phyloP scores from a whole-genome alignment of 2,888 invertebrate species.

The Heliconius sara region DNA sequence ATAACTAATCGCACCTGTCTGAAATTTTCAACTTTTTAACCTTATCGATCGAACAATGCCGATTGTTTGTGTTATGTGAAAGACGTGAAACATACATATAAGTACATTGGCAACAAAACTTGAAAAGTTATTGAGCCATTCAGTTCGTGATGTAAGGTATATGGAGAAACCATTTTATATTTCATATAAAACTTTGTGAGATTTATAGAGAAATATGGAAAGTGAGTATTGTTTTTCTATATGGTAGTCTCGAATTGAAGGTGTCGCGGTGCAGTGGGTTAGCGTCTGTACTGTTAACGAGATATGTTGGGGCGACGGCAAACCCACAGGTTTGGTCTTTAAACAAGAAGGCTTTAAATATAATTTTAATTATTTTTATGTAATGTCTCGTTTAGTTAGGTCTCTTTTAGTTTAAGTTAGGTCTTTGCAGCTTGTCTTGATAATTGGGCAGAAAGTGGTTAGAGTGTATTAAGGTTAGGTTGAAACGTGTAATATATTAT shows the following conservation, averaged over 20 bases:
- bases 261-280: no score
- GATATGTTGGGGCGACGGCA: no score
- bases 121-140: constrained; percentile 41
- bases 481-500: no score
- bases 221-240: constrained; percentile 27
- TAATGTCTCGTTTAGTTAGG: no score
- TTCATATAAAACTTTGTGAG: neutral
- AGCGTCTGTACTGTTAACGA: no score
- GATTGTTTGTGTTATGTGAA: constrained; percentile 65
- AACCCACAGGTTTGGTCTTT: no score
- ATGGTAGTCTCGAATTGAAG: neutral
- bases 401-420: no score
- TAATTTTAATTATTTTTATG: neutral
- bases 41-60: constrained; percentile 74
- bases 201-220: constrained; percentile 23
- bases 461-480: no score
- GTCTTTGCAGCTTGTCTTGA: no score
- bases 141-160: constrained; percentile 44
- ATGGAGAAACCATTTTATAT: constrained; percentile 8
- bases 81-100: constrained; percentile 70
- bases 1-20: constrained; percentile 33
- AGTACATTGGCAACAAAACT: constrained; percentile 50
- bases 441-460: no score
- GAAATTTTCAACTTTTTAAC: constrained; percentile 44
- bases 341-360: neutral